Base-by-base conservation (phyloP, 2,797 vertebrate genomes). In the Microctenopoma lineatum region DNA sequence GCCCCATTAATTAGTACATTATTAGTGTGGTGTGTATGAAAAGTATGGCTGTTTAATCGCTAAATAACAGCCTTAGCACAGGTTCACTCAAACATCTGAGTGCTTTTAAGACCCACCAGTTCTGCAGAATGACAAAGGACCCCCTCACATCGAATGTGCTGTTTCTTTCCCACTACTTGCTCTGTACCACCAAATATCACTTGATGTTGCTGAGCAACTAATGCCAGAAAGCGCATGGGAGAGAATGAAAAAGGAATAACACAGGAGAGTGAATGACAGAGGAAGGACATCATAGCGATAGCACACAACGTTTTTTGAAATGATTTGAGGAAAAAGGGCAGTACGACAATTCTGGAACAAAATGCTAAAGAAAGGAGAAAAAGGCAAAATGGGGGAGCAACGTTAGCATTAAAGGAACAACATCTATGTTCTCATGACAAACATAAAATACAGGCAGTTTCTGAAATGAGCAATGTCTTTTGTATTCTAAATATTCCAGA, bases 201-300 rank as follows among this genome's bases (percentile, higher is more conserved):
- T 79, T 84, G 64, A 88, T 88, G 87, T 90, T 90, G 81, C 86
- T 57, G 80, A 89, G 87, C 87, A 88, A 89, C 89, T 71, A 81
- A 84, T 77, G 71, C 73, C 53, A 68, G 61, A 75, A 85, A 77
- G 72, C 79, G 75, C 59, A 66, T 76, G 47, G 39, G 18, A 54
- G 57, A 45, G 18, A 75, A 83, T 67, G 53, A 63, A 69, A 81
- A 70, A 16, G 46, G 53, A 62, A 82, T 70, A 80, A 69, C 47
- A 63, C n/a, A 54, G 71, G 38, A 11, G 45, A 44, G 32, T 36
- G 46, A 63, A 73, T 38, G 73, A 75, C 57, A 64, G 62, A 66
- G 70, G 60, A 75, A 62, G 63, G 69, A 60, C 21, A 16, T 66
- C n/a, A 51, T 16, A 29, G 62, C 55, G 56, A 34, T 9, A 51